phyloP scores from a whole-genome alignment of 2,797 vertebrate genomes.

The Coluber constrictor region DNA sequence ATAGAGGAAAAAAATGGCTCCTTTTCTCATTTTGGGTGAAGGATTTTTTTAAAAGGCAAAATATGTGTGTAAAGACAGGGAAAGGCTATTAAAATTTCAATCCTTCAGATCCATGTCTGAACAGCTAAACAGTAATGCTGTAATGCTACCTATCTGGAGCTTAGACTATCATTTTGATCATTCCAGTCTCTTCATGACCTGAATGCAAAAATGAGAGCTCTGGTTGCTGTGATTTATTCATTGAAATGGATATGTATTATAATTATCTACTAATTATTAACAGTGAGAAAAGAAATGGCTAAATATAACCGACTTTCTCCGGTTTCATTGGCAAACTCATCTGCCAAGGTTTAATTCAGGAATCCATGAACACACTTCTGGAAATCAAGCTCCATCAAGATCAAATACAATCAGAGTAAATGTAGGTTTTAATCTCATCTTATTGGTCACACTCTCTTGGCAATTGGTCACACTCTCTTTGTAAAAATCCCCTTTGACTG shows the following conservation, averaged over 20 bases:
- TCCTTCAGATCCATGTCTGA: neutral
- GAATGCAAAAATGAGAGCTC: neutral
- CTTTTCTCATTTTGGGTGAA: neutral
- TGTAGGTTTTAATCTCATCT: neutral
- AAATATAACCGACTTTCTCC: neutral
- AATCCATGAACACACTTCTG: neutral
- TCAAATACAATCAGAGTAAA: neutral
- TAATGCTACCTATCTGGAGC: neutral
- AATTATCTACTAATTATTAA: neutral
- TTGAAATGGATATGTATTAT: neutral
- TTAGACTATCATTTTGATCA: neutral
- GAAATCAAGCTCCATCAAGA: neutral
- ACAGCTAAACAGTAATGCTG: neutral
- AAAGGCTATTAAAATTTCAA: neutral
- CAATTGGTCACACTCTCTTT: neutral
- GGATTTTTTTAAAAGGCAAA: neutral
- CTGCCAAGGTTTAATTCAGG: neutral
- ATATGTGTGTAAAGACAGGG: neutral
- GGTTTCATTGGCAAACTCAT: neutral
- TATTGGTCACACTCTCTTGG: neutral
- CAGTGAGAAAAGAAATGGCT: neutral
- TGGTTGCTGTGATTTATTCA: neutral
- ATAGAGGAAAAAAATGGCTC: neutral
- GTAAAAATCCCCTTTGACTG: neutral
- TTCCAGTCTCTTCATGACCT: neutral